Percentiles rank a stretch among this genome's conserved stretches.
Evolutionary conservation across 2,797 vertebrate species (phyloP).

Genomic region (Thunnus albacares): DNA sequence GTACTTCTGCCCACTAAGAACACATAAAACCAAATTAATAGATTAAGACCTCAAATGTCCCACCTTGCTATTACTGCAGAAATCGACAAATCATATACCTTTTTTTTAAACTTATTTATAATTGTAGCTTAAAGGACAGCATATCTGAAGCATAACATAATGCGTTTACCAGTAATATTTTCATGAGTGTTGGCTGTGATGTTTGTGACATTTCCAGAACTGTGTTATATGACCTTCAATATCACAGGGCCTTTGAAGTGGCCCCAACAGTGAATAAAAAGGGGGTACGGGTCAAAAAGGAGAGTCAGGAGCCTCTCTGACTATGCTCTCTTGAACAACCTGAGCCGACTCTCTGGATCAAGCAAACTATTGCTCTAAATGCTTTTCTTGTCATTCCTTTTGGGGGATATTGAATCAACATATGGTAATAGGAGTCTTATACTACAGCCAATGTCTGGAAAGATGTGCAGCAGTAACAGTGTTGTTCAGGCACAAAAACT

Average conservation of each 20-base stretch:
- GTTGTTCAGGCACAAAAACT: constrained; percentile 85
- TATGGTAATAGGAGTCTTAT: not conserved
- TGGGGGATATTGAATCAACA: not conserved
- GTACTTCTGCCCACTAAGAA: too few species aligned
- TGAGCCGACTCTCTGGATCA: constrained; percentile 15
- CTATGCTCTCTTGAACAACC: constrained; percentile 29
- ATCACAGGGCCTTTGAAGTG: constrained; percentile 83
- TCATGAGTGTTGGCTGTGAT: constrained; percentile 51
- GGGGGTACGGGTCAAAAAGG: constrained; percentile 55
- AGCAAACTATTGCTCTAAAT: constrained; percentile 5
- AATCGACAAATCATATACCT: too few species aligned
- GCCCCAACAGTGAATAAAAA: constrained; percentile 54
- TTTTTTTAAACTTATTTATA: too few species aligned
- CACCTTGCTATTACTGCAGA: too few species aligned
- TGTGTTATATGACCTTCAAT: constrained; percentile 73
- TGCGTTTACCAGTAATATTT: too few species aligned
- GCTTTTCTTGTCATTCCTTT: not conserved
- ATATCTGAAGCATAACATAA: too few species aligned
- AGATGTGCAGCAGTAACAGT: constrained; percentile 82
- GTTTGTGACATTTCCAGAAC: constrained; percentile 82
- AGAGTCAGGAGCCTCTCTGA: constrained; percentile 22
- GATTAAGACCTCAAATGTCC: too few species aligned
- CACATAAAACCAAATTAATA: too few species aligned
- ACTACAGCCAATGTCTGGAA: constrained; percentile 78
- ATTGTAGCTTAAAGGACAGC: too few species aligned